These are phyloP conservation scores for Sminthopsis crassicaudata DNA, from an alignment of 2,113 vertebrate species.

Conservation along the genomic window DNA sequence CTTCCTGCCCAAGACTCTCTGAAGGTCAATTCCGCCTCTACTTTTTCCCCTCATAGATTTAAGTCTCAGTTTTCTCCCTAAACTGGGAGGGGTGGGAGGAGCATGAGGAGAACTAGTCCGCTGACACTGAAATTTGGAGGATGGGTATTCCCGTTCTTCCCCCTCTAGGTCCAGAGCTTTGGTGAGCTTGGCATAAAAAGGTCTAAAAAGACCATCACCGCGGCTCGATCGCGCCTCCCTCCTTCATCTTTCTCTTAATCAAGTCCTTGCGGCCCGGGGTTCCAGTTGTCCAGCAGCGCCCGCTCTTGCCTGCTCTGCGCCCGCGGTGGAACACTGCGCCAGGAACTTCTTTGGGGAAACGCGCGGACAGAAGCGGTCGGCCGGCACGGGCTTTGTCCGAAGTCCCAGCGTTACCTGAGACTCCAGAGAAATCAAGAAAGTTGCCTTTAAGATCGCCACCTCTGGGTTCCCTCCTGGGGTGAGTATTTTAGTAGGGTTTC, in stretches of 20 bases:
- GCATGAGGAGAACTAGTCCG: not conserved
- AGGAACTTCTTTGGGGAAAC: slow-evolving; percentile 45
- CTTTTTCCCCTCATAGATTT: not conserved
- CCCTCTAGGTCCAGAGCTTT: not conserved
- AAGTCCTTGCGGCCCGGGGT: not conserved
- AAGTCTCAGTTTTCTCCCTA: not conserved
- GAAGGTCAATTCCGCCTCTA: not conserved
- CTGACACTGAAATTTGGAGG: not conserved
- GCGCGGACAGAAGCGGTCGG: not conserved
- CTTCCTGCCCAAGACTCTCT: not conserved
- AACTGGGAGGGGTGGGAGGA: not conserved
- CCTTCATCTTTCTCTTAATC: not conserved
- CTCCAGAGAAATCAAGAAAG: not conserved
- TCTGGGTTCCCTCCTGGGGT: not conserved
- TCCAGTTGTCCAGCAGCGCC: not conserved
- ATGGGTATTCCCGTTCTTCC: not conserved
- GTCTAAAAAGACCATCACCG: too few species aligned
- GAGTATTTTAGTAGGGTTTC: not conserved
- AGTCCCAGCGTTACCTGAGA: not conserved
- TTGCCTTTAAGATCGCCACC: not conserved
- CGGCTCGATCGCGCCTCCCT: not conserved
- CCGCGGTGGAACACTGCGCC: slow-evolving; percentile 39
- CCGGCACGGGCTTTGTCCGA: not conserved
- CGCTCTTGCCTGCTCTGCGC: too few species aligned
- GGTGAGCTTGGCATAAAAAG: too few species aligned